These are phyloP conservation scores for Seriola rivoliana DNA, from an alignment of 2,113 vertebrate species.

Conservation along the genomic window DNA sequence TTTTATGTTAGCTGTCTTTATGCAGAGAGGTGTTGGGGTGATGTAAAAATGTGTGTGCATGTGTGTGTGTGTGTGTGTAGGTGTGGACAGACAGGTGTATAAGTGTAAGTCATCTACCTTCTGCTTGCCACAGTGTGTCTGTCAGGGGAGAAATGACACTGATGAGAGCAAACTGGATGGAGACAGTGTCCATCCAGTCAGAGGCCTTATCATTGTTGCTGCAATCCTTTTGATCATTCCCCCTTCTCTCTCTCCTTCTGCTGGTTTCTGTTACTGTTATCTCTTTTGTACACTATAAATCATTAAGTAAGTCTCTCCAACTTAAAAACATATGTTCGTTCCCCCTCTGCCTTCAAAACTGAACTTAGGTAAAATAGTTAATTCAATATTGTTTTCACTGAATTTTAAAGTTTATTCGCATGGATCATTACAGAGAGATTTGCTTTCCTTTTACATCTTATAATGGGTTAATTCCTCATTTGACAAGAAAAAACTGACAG, in stretches of 20 bases:
- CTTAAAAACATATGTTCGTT: background rate
- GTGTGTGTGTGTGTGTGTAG: background rate
- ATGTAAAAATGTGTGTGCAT: slow-evolving; percentile 3
- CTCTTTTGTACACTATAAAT: slow-evolving; percentile 26
- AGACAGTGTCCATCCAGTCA: slow-evolving; percentile 70
- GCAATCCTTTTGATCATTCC: slow-evolving; percentile 77
- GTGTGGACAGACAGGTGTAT: no score
- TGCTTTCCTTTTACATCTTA: no score
- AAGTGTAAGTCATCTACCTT: no score
- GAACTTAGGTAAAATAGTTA: background rate
- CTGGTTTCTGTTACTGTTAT: slow-evolving; percentile 55
- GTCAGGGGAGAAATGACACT: slow-evolving; percentile 68
- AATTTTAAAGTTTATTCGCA: no score
- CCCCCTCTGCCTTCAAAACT: background rate
- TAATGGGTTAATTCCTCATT: no score
- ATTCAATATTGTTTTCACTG: no score
- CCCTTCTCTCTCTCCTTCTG: slow-evolving; percentile 35
- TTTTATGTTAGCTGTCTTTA: background rate
- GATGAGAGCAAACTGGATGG: slow-evolving; percentile 82
- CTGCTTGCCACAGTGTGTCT: slow-evolving; percentile 31
- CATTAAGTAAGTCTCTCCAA: slow-evolving; percentile 10
- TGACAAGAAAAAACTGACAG: no score
- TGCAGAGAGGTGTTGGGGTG: background rate
- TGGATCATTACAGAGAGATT: no score
- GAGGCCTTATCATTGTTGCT: slow-evolving; percentile 71